These are phyloP conservation scores for Symphodus melops DNA, from an alignment of 2,113 vertebrate genomes.

Conservation along the genomic window DNA sequence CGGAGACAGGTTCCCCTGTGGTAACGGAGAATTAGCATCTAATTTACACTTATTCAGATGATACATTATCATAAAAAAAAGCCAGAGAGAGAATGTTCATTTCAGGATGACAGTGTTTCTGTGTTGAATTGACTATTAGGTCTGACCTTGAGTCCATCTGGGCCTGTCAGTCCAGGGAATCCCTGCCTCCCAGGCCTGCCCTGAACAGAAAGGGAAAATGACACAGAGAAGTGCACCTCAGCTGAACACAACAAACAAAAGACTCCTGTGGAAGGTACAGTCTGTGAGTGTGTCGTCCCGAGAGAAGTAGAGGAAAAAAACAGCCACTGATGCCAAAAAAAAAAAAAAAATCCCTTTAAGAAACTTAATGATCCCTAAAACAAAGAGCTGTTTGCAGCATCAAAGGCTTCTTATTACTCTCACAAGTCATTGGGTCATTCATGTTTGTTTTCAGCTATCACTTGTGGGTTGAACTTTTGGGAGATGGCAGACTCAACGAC, in stretches of 20 bases:
- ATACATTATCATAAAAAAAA: constrained; percentile 56
- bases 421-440: constrained; percentile 45
- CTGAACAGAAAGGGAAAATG: constrained; percentile 85
- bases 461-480: constrained; percentile 46
- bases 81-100: constrained; percentile 36
- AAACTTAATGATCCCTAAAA: constrained; percentile 56
- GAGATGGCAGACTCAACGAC: constrained; percentile 21
- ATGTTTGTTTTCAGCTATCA: constrained; percentile 48
- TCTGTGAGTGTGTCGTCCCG: constrained; percentile 12
- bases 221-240: constrained; percentile 63
- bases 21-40: constrained; percentile 66
- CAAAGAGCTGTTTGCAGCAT: constrained; percentile 46
- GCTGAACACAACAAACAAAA: constrained; percentile 23
- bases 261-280: constrained; percentile 23
- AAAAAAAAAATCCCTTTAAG: constrained; percentile 40
- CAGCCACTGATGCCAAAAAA: constrained; percentile 35
- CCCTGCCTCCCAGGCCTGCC: constrained; percentile 93
- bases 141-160: constrained; percentile 92
- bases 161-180: constrained; percentile 89
- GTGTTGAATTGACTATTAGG: constrained; percentile 5
- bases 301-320: constrained; percentile 14
- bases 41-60: constrained; percentile 62
- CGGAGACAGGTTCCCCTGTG: constrained; percentile 45
- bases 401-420: constrained; percentile 42
- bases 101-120: constrained; percentile 49